Evolutionary conservation across 2,797 vertebrate species (phyloP).

Genomic region (Lutra lutra): DNA sequence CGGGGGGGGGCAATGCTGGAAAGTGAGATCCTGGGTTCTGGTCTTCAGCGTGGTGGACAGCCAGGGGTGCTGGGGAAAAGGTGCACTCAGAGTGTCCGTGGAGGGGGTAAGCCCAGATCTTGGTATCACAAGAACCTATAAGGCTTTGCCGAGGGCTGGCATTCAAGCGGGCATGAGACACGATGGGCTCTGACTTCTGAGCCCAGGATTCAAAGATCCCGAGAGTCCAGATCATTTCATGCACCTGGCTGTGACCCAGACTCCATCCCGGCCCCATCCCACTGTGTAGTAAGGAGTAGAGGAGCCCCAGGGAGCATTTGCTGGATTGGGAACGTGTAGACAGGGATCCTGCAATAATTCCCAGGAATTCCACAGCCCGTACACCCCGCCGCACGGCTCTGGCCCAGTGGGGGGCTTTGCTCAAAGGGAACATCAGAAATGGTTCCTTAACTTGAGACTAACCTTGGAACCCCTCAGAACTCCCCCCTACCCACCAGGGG

Average conservation of each 20-base stretch:
- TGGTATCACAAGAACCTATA: accelerated
- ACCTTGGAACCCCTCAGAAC: background rate
- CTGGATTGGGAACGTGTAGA: background rate
- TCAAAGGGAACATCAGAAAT: background rate
- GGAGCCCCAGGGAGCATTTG: background rate
- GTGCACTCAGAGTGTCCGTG: accelerated
- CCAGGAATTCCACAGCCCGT: accelerated
- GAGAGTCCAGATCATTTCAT: background rate
- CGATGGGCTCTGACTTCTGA: accelerated
- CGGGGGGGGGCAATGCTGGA: background rate
- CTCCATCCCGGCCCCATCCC: background rate
- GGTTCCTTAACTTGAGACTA: background rate
- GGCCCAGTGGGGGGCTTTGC: background rate
- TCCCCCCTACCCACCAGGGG: accelerated
- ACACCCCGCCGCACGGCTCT: accelerated
- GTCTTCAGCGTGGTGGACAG: background rate
- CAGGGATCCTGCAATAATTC: background rate
- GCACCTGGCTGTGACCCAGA: background rate
- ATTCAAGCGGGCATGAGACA: background rate
- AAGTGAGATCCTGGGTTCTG: background rate
- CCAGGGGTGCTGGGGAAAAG: background rate
- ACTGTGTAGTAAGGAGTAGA: accelerated
- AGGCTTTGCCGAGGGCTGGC: accelerated
- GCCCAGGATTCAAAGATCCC: background rate
- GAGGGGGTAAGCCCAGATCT: background rate